Conservation (phyloP, 2,888 invertebrate species). For the Helobdella robusta region DNA sequence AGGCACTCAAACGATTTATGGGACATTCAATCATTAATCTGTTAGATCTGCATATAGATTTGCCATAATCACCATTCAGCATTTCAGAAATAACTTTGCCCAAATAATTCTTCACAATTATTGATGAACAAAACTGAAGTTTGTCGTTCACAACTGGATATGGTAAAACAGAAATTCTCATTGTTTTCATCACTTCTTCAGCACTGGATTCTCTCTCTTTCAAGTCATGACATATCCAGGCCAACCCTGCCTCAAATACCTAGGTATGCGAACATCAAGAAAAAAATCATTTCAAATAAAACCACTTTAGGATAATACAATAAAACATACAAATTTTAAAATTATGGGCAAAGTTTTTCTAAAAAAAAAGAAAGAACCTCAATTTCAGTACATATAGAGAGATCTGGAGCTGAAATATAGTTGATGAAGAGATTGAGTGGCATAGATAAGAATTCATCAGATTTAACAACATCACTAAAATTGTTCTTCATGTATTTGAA, state of each 20-base stretch:
- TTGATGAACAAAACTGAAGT: background rate
- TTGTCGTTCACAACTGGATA: conserved; percentile 2
- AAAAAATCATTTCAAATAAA: background rate
- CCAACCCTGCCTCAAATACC: conserved; percentile 16
- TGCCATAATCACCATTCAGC: background rate
- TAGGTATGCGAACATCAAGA: background rate
- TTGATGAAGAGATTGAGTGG: background rate
- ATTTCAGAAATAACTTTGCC: background rate
- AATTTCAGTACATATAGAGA: conserved; percentile 9
- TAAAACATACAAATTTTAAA: background rate
- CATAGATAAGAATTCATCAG: conserved; percentile 16
- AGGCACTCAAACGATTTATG: background rate
- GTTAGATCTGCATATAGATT: background rate
- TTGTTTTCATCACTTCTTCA: background rate
- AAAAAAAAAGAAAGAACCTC: background rate
- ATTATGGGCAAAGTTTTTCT: background rate
- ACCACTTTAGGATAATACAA: background rate
- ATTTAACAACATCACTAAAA: conserved; percentile 3
- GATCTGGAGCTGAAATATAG: conserved; percentile 6
- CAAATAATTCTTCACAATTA: background rate
- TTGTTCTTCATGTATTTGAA: background rate
- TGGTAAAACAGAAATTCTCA: conserved; percentile 13
- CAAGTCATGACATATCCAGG: background rate
- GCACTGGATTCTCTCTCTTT: background rate
- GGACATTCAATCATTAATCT: background rate